Base-by-base conservation (phyloP, 2,113 vertebrate species). In the Marmota monax region DNA sequence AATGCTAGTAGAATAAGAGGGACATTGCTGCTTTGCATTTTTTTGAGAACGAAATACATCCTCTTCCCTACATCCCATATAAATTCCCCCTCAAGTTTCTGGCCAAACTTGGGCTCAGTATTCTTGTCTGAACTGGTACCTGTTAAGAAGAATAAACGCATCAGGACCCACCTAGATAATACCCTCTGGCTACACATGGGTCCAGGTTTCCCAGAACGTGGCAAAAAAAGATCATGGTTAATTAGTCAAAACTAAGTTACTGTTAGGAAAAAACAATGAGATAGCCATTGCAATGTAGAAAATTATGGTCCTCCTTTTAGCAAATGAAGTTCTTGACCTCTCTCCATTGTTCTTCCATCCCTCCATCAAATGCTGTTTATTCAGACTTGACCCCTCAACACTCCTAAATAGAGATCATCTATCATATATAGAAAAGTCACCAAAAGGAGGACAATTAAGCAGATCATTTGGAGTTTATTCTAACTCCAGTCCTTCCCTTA, bases 391-490 rank as follows among this genome's bases (percentile, higher is more conserved):
- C 58, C 13, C 25, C 13, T 5, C 53, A 96, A 48, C 1, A 42
- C 27, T 42, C 37, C 8, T 67, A 73, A 80, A 90, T 1, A 70
- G 29, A 9, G 25, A 34, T 74, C 29, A 69, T 92, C 48, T n/a
- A 27, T 90, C 25, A 45, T 63, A 39, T 61, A 53, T 32, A 37
- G 1, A 1, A 93, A 90, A 23, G 32, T 12, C 70, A 74, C 9
- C 25, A 56, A 51, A 32, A 37, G 65, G 27, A 84, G 13, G 32
- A 69, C 4, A 94, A 39, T 45, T 63, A 78, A 86, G 63, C 1
- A 74, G 22, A 90, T 53, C 37, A 53, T 58, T 74, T 39, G n/a
- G 91, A 91, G 29, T 89, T 56, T 84, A 45, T 58, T 80, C 73
- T 80, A 48, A 79, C 13, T 80, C 13, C 48, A 87, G 2, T 67